Percentiles rank a stretch among this genome's conserved stretches.
phyloP scores from a whole-genome alignment of 2,888 invertebrate genomes.

The Platycheirus rosarum region DNA sequence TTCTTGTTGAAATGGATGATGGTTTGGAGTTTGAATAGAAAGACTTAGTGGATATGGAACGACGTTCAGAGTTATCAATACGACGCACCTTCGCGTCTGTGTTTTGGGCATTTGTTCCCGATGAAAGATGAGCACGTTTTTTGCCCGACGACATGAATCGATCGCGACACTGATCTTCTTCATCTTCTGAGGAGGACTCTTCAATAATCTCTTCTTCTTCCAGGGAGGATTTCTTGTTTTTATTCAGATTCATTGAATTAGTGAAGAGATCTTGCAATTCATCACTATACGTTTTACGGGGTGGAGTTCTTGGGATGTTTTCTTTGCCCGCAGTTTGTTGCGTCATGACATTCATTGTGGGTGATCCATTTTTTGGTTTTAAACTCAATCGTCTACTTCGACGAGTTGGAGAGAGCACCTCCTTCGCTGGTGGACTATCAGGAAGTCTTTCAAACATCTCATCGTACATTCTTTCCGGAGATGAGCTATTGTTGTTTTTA shows the following conservation, averaged over 20 bases:
- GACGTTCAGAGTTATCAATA: constrained; percentile 35
- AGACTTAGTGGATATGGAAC: constrained; percentile 76
- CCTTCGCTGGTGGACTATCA: constrained; percentile 42
- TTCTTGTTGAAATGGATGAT: constrained; percentile 5
- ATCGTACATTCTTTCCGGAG: constrained; percentile 60
- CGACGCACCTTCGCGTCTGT: constrained; percentile 72
- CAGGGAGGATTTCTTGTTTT: constrained; percentile 55
- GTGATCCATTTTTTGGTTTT: constrained; percentile 37
- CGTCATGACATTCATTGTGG: constrained; percentile 71
- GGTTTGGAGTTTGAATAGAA: constrained; percentile 76
- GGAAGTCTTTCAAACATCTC: constrained; percentile 65
- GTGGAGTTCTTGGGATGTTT: constrained; percentile 7
- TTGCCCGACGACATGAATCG: background rate
- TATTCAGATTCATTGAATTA: constrained; percentile 79
- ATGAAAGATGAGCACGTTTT: constrained; percentile 68
- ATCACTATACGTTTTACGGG: constrained; percentile 54
- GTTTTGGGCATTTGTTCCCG: constrained; percentile 31
- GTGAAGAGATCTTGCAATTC: constrained; percentile 79
- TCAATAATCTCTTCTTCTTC: constrained; percentile 39
- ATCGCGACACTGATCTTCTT: constrained; percentile 32
- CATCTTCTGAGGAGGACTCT: constrained; percentile 67
- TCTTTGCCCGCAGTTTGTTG: constrained; percentile 14
- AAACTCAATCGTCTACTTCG: constrained; percentile 41
- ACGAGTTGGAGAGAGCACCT: constrained; percentile 12
- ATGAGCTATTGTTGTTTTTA: constrained; percentile 33